Evolutionary conservation across 2,888 invertebrate species (phyloP).

Genomic region (Lepidochrysops patricia): DNA sequence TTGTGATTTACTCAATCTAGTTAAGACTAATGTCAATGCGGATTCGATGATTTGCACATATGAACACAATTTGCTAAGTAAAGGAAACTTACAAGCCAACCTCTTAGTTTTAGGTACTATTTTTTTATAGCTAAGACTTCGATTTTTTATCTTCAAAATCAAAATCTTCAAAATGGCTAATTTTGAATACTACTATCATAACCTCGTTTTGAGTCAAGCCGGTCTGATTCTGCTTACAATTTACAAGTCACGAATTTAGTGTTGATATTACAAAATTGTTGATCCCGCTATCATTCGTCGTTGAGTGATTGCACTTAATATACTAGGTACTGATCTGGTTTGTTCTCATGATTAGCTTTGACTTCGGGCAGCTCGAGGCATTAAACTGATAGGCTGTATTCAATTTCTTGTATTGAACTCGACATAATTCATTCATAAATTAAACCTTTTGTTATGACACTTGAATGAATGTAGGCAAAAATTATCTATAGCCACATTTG

Average conservation of each 20-base stretch:
- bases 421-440: too few species aligned
- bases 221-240: not conserved
- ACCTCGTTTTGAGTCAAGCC: not conserved
- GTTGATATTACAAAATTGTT: constrained; percentile 1
- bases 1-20: constrained; percentile 7
- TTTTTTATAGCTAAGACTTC: not conserved
- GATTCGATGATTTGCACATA: constrained; percentile 9
- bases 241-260: constrained; percentile 3
- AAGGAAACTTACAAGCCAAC: not conserved
- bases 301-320: not conserved
- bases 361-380: not conserved
- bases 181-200: not conserved
- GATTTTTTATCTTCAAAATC: not conserved
- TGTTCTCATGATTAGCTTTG: not conserved
- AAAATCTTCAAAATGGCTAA: not conserved
- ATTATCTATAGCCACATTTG: too few species aligned
- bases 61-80: constrained; percentile 1
- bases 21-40: not conserved
- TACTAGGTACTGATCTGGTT: not conserved
- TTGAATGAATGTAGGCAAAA: too few species aligned
- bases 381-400: not conserved
- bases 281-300: constrained; percentile 1
- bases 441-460: too few species aligned
- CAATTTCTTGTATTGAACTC: not conserved
- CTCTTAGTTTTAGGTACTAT: not conserved